A percentile compares a stretch with the other conserved stretches of the same genome.
phyloP scores from a whole-genome alignment of 2,797 vertebrate genomes.

The Pachyuromys duprasi region DNA sequence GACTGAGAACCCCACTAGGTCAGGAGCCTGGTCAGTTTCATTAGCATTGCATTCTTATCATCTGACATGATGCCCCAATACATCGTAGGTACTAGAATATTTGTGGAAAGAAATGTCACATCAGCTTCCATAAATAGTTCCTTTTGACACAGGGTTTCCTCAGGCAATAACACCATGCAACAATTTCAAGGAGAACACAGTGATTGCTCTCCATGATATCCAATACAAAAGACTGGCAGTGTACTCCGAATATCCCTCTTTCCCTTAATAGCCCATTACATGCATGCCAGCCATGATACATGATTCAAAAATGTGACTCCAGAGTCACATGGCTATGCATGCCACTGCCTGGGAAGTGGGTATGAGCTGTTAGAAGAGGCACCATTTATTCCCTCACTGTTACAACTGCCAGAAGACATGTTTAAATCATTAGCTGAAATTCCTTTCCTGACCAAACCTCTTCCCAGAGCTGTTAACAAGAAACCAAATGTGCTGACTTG shows the following conservation, averaged over 20 bases:
- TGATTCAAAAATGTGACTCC: constrained; percentile 69
- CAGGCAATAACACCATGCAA: not conserved
- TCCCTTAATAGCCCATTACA: constrained; percentile 68
- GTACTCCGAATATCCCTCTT: not conserved
- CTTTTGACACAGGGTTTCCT: not conserved
- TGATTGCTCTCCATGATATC: constrained; percentile 1
- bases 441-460: constrained; percentile 65
- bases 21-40: not conserved
- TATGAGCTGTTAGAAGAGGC: constrained; percentile 25
- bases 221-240: constrained; percentile 40
- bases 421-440: constrained; percentile 80
- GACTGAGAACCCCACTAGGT: not conserved
- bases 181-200: constrained; percentile 36
- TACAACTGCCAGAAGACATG: constrained; percentile 72
- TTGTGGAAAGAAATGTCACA: constrained; percentile 38
- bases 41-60: not conserved
- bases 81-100: not conserved
- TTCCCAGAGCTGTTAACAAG: constrained; percentile 78
- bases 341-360: constrained; percentile 23
- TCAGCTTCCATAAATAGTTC: not conserved
- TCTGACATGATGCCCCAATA: not conserved
- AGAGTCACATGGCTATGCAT: not conserved
- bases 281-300: not conserved
- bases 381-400: constrained; percentile 6
- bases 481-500: constrained; percentile 75